Conservation (phyloP, 2,888 invertebrate species). For the Meiosimyza platycephala region DNA sequence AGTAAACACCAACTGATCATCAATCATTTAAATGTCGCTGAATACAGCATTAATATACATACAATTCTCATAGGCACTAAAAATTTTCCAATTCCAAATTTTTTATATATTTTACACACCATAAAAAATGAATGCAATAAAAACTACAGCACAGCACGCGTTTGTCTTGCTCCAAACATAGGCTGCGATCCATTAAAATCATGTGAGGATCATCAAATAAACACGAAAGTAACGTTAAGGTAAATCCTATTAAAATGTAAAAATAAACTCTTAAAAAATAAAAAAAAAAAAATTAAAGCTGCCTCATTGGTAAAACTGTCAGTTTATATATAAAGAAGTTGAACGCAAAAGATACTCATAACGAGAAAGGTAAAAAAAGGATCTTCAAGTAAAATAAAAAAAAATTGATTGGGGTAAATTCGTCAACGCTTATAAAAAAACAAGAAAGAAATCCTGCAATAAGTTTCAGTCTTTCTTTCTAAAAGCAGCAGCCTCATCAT, state of each 20-base stretch:
- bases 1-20: not conserved
- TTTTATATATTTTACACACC: not conserved
- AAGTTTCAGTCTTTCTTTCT: not conserved
- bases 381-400: constrained; percentile 3
- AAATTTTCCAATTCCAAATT: too few relatives aligned
- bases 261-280: constrained; percentile 41
- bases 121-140: not conserved
- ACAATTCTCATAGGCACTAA: too few relatives aligned
- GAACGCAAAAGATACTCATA: not conserved
- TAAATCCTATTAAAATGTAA: constrained; percentile 57
- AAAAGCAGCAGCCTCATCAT: not conserved
- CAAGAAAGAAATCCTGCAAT: not conserved
- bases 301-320: too few relatives aligned
- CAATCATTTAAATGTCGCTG: not conserved
- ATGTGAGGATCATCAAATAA: constrained; percentile 27
- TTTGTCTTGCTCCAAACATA: constrained; percentile 20
- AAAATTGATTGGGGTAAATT: constrained; percentile 2
- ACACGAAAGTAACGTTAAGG: constrained; percentile 46
- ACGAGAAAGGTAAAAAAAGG: constrained; percentile 5
- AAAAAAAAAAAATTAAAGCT: not conserved
- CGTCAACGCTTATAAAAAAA: not conserved
- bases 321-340: not conserved
- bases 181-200: constrained; percentile 20
- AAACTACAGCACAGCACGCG: constrained; percentile 22
- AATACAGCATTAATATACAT: not conserved